Base-by-base conservation (phyloP, 1,140 invertebrate species). In the Globodera ellingtonae region DNA sequence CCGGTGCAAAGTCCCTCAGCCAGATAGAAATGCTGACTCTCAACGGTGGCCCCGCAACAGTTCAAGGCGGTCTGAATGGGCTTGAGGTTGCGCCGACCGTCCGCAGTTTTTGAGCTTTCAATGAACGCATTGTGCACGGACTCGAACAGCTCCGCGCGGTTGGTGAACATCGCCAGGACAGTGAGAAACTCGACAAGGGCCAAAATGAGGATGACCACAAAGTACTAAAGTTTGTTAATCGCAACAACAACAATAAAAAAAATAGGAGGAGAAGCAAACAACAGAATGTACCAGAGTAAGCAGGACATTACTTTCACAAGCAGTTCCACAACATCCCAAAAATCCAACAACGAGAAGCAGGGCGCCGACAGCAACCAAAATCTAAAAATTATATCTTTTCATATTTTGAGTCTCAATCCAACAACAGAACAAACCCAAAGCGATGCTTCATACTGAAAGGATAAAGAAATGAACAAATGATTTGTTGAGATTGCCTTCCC, bases 391-490 rank as follows among this genome's bases (percentile, higher is more conserved):
- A 67, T 6, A 67, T 67, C 3, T 6, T 21, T 15, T 67, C 8
- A 67, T 67, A 67, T 52, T 52, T 5, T 52, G 50, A 9, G 50
- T 13, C 50, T 13, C 3, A 52, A 13, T 9, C 50, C 7, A 52
- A 18, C 13, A 62, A 62, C 5, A 70, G 6, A 35, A 70, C 67
- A 48, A 15, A 75, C 73, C 78, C 86, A 88, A 44, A 88, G 80
- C 50, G 87, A 89, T 4, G 86, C 87, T 86, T 88, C 82, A 72
- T 88, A 88, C 86, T 87, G 62, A 77, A 88, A 85, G 18, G 80
- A 13, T 15, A n/a, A 35, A 46, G 72, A 81, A 62, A 18, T 15
- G 13, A 59, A 15, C 9, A 18, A 0, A 59, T 15, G 5, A 18
- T 15, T 59, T 59, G 9, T 10, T 59, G 4, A 59, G 6, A 15